A percentile compares a stretch with the other conserved stretches of the same genome.
Evolutionary conservation across 1,140 invertebrate genomes (phyloP).

Genomic region (Drosophila virilis): DNA sequence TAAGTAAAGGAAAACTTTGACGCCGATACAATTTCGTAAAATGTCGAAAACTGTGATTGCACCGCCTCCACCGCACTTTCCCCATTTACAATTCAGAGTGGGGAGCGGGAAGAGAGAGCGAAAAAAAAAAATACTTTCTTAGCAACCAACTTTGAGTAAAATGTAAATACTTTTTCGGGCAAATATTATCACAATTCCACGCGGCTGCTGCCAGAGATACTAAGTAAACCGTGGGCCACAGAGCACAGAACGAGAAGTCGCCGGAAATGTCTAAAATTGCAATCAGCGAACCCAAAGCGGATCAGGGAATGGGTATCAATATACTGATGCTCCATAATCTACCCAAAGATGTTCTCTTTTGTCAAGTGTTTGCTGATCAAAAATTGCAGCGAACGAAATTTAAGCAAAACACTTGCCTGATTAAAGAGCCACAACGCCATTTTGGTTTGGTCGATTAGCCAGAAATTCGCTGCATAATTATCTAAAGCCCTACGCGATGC

Average conservation of each 20-base stretch:
- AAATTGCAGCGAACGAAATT: too few relatives aligned
- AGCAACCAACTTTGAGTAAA: constrained; percentile 69
- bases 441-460: constrained; percentile 58
- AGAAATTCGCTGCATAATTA: constrained; percentile 41
- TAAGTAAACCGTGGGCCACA: constrained; percentile 57
- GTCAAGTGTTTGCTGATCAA: background rate
- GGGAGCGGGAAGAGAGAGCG: background rate
- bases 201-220: constrained; percentile 71
- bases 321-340: background rate
- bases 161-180: constrained; percentile 76
- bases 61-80: constrained; percentile 12
- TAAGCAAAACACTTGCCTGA: background rate
- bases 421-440: constrained; percentile 9
- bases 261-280: constrained; percentile 53
- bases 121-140: constrained; percentile 11
- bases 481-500: constrained; percentile 7
- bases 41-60: constrained; percentile 81
- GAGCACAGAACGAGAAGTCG: constrained; percentile 14
- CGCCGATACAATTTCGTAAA: constrained; percentile 80
- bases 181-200: constrained; percentile 79
- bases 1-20: constrained; percentile 76
- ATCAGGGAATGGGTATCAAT: background rate
- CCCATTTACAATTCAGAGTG: constrained; percentile 3
- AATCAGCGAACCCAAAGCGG: constrained; percentile 27
- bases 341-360: background rate